A percentile compares a stretch with the other conserved stretches of the same genome.
Evolutionary conservation across 92 coral and sea anemone genomes (phyloP).

Genomic region (Epizoanthus fatuus): DNA sequence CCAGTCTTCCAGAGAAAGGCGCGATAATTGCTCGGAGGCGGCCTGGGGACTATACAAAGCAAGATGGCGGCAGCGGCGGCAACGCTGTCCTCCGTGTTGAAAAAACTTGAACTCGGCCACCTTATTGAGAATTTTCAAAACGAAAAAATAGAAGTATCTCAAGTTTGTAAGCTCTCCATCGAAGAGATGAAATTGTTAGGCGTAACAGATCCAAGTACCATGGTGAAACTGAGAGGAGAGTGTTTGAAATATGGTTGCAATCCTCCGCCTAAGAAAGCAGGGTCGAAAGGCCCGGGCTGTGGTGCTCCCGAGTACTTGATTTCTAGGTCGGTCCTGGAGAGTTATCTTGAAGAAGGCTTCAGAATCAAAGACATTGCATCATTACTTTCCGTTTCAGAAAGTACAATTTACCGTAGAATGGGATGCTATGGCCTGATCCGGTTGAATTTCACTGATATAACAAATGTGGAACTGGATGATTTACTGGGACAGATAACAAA

Average conservation of each 20-base stretch:
- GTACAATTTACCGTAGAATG: slow-evolving; percentile 25
- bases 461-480: slow-evolving; percentile 37
- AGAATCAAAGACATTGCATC: slow-evolving; percentile 36
- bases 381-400: slow-evolving; percentile 27
- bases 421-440: slow-evolving; percentile 28
- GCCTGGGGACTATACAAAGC: slow-evolving; percentile 24
- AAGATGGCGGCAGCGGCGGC: slow-evolving; percentile 42
- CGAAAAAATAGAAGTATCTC: slow-evolving; percentile 58
- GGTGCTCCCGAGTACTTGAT: slow-evolving; percentile 40
- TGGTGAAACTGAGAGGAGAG: slow-evolving; percentile 42
- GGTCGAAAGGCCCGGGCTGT: slow-evolving; percentile 34
- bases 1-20: slow-evolving; percentile 28
- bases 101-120: slow-evolving; percentile 57
- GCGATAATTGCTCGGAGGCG: slow-evolving; percentile 10
- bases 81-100: slow-evolving; percentile 46
- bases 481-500: slow-evolving; percentile 38
- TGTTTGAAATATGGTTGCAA: slow-evolving; percentile 34
- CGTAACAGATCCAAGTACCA: slow-evolving; percentile 31
- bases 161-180: slow-evolving; percentile 45
- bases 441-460: slow-evolving; percentile 32
- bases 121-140: slow-evolving; percentile 59
- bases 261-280: slow-evolving; percentile 25
- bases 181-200: slow-evolving; percentile 40
- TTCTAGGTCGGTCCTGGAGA: slow-evolving; percentile 37
- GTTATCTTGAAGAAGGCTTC: slow-evolving; percentile 35